Evolutionary conservation across 2,797 vertebrate genomes (phyloP).

Genomic region (Mareca penelope): DNA sequence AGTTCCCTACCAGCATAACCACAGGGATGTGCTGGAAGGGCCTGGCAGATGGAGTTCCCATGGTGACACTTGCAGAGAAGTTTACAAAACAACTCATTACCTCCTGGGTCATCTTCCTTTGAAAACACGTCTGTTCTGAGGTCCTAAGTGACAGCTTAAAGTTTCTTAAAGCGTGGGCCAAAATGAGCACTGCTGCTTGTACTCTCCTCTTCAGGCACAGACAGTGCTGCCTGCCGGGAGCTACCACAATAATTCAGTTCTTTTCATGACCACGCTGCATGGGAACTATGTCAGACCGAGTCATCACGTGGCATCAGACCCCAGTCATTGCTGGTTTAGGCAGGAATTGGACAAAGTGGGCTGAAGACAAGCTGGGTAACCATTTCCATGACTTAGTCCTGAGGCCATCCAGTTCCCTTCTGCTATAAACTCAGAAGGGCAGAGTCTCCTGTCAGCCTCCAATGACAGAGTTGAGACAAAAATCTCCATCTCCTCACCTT

Average conservation of each 20-base stretch:
- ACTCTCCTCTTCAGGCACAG: not conserved
- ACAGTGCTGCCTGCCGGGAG: not conserved
- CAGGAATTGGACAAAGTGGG: not conserved
- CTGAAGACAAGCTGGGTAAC: not conserved
- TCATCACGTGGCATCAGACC: not conserved
- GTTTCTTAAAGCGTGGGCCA: not conserved
- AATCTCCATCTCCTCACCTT: slow-evolving; percentile 2
- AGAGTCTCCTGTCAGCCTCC: not conserved
- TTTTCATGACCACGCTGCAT: not conserved
- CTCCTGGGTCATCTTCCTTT: slow-evolving; percentile 14
- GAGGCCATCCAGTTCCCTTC: not conserved
- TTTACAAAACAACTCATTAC: slow-evolving; percentile 47
- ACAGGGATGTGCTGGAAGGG: not conserved
- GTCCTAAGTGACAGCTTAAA: not conserved
- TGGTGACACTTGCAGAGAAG: slow-evolving; percentile 15
- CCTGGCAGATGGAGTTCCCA: slow-evolving; percentile 7
- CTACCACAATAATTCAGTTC: slow-evolving; percentile 18
- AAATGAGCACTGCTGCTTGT: not conserved
- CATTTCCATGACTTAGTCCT: slow-evolving; percentile 25
- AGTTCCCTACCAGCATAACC: slow-evolving; percentile 21
- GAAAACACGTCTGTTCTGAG: not conserved
- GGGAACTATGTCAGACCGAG: not conserved
- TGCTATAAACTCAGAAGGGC: not conserved
- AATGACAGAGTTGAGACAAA: not conserved
- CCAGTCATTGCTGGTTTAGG: not conserved